Evolutionary conservation across 2,113 vertebrate genomes (phyloP).

Genomic region (Sterrhoptilus dennistouni): DNA sequence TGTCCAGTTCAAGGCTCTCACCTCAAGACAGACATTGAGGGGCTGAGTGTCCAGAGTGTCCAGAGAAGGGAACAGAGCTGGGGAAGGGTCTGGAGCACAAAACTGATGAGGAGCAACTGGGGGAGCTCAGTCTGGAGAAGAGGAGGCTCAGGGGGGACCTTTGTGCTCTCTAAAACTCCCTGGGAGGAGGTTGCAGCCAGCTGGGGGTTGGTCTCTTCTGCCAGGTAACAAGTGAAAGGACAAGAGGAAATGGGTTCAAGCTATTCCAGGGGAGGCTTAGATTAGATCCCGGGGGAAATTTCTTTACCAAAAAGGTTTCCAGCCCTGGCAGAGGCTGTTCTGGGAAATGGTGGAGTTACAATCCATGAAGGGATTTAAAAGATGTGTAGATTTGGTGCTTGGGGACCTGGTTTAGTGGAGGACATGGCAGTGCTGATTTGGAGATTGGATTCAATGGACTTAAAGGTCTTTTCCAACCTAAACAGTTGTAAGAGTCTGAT

Average conservation of each 20-base stretch:
- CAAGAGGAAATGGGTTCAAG: background rate
- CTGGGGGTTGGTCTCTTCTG: background rate
- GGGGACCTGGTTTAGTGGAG: background rate
- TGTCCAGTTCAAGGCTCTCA: background rate
- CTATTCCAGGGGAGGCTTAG: background rate
- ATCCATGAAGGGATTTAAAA: background rate
- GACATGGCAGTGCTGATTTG: background rate
- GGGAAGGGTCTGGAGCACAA: background rate
- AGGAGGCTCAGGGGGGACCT: background rate
- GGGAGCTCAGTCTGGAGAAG: background rate
- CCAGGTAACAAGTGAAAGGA: background rate
- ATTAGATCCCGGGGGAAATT: background rate
- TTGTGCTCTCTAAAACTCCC: background rate
- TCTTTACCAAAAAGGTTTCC: background rate
- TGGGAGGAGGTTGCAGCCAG: background rate
- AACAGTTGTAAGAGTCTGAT: background rate
- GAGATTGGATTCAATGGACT: background rate
- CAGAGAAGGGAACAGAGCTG: background rate
- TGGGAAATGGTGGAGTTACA: background rate
- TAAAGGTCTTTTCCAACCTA: background rate
- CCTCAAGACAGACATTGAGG: too few relatives aligned
- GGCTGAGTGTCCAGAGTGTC: background rate
- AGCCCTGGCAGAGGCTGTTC: background rate
- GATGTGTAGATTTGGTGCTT: background rate
- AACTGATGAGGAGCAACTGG: background rate